Evolutionary conservation across 2,888 invertebrate genomes (phyloP).

Genomic region (Eretmocerus hayati): DNA sequence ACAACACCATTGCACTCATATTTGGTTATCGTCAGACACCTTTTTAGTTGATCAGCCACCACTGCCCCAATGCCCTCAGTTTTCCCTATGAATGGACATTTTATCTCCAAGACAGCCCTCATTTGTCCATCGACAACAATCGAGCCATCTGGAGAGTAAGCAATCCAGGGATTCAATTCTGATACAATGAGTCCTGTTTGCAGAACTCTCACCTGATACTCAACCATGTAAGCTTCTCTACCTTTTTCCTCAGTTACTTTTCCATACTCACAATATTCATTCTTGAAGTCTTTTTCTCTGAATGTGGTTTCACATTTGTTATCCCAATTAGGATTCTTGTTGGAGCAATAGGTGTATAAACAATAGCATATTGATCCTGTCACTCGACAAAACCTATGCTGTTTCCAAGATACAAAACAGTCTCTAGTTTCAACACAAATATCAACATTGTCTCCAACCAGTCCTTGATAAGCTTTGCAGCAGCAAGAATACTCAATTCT

Average conservation of each 20-base stretch:
- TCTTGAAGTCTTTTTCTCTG: too few relatives aligned
- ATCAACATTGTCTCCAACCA: too few relatives aligned
- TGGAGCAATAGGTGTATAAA: too few relatives aligned
- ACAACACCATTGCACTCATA: too few relatives aligned
- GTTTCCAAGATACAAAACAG: too few relatives aligned
- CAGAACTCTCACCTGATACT: background rate
- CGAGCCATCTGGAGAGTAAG: background rate
- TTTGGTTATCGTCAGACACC: background rate
- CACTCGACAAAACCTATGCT: too few relatives aligned
- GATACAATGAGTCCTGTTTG: background rate
- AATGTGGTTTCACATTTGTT: too few relatives aligned
- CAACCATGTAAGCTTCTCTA: background rate
- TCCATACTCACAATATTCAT: background rate
- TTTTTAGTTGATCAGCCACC: background rate
- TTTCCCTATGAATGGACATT: background rate
- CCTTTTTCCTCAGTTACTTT: background rate
- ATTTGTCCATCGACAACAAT: background rate
- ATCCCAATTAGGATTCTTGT: too few relatives aligned
- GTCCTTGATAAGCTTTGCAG: too few relatives aligned
- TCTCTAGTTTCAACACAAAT: too few relatives aligned
- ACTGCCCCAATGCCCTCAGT: background rate
- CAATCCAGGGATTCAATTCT: background rate
- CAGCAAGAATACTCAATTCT: too few relatives aligned
- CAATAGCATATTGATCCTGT: too few relatives aligned
- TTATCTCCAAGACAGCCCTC: background rate